Evolutionary conservation across 2,113 vertebrate species (phyloP).

Genomic region (Myocastor coypus): DNA sequence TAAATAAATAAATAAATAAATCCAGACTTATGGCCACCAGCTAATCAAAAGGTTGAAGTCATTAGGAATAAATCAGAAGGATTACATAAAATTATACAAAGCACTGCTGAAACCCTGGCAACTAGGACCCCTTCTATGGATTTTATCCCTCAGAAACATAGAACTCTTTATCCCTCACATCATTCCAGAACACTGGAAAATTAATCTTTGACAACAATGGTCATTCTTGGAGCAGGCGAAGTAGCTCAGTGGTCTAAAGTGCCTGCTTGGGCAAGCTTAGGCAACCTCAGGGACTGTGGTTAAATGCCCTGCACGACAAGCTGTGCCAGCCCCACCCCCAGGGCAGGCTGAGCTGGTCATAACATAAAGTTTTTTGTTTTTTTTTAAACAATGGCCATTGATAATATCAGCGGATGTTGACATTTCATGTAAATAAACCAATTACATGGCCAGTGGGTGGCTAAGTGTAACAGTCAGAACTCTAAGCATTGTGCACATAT

Average conservation of each 20-base stretch:
- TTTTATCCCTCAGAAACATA: neutral
- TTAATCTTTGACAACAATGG: neutral
- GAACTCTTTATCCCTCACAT: neutral
- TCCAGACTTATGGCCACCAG: neutral
- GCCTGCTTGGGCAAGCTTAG: too few species aligned
- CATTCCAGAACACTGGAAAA: neutral
- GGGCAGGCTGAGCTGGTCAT: too few species aligned
- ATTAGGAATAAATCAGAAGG: neutral
- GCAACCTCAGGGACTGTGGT: too few species aligned
- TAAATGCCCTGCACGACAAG: too few species aligned
- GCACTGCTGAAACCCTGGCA: neutral
- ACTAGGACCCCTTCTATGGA: neutral
- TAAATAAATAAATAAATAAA: too few species aligned
- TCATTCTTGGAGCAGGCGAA: too few species aligned
- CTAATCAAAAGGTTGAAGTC: neutral
- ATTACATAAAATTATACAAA: neutral
- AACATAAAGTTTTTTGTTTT: too few species aligned
- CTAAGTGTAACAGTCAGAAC: neutral
- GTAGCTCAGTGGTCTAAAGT: too few species aligned
- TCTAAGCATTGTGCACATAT: neutral
- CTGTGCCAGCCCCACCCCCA: too few species aligned
- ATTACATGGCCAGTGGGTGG: neutral
- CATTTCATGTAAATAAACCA: neutral
- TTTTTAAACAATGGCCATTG: too few species aligned
- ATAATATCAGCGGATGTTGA: neutral